Evolutionary conservation across 1,140 invertebrate genomes (phyloP).

Genomic region (Amphibalanus amphitrite): DNA sequence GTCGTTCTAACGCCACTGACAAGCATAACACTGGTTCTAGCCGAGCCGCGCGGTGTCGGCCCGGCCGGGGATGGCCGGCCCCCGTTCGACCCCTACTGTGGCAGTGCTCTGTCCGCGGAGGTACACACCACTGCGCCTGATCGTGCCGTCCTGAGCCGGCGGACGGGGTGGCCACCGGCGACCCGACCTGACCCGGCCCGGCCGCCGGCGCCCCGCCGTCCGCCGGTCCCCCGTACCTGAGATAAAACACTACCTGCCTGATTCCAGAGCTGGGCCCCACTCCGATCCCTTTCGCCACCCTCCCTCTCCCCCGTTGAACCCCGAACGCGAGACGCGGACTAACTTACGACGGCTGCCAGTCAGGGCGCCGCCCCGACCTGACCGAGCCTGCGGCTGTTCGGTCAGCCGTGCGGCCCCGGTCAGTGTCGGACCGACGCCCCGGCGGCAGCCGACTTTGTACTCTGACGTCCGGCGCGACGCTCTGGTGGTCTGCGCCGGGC

Average conservation of each 20-base stretch:
- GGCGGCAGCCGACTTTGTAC: background rate
- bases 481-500: background rate
- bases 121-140: background rate
- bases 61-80: background rate
- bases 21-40: background rate
- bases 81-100: background rate
- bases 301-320: background rate
- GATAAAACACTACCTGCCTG: background rate
- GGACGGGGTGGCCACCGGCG: background rate
- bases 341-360: background rate
- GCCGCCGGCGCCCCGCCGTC: too few species aligned
- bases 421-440: too few species aligned
- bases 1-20: background rate
- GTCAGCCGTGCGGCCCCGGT: background rate
- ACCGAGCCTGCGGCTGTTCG: background rate
- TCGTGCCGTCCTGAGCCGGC: background rate
- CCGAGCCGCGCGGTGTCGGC: background rate
- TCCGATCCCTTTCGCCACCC: background rate
- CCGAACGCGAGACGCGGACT: background rate
- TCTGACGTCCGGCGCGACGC: background rate
- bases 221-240: background rate
- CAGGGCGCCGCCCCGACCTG: background rate
- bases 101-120: background rate
- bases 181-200: background rate
- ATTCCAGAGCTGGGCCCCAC: background rate